phyloP scores from a whole-genome alignment of 2,113 vertebrate genomes.

The Cathartes aura region DNA sequence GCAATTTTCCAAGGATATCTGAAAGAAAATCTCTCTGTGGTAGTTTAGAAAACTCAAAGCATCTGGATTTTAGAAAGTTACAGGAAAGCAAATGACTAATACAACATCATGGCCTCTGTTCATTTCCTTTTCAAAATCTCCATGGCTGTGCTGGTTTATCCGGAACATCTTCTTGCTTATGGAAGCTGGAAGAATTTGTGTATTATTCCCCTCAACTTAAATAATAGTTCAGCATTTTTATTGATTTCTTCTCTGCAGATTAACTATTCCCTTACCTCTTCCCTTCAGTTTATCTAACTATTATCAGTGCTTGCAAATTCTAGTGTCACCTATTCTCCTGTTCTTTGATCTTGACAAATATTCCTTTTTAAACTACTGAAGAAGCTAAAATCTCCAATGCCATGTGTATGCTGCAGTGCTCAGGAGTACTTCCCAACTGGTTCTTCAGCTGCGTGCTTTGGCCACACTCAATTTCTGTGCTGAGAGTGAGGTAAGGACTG shows the following conservation, averaged over 20 bases:
- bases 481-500: not conserved
- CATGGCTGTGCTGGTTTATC: not conserved
- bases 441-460: not conserved
- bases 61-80: not conserved
- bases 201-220: not conserved
- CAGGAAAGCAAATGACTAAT: not conserved
- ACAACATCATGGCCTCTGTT: rapidly evolving
- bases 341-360: not conserved
- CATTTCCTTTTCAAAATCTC: not conserved
- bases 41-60: not conserved
- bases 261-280: constrained; percentile 6
- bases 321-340: not conserved
- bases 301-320: not conserved
- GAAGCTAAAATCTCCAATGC: not conserved
- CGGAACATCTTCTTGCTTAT: not conserved
- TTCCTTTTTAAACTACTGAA: not conserved
- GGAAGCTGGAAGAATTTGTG: constrained; percentile 25
- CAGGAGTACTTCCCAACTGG: not conserved
- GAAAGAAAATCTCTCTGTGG: not conserved
- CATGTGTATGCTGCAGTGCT: not conserved
- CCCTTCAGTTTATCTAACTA: constrained; percentile 1
- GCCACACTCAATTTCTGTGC: not conserved
- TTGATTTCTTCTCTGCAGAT: constrained; percentile 16
- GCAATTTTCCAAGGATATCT: not conserved
- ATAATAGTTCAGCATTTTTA: constrained; percentile 42